These are phyloP conservation scores for Cenopis cana DNA, from an alignment of 2,888 invertebrate species.

Conservation along the genomic window DNA sequence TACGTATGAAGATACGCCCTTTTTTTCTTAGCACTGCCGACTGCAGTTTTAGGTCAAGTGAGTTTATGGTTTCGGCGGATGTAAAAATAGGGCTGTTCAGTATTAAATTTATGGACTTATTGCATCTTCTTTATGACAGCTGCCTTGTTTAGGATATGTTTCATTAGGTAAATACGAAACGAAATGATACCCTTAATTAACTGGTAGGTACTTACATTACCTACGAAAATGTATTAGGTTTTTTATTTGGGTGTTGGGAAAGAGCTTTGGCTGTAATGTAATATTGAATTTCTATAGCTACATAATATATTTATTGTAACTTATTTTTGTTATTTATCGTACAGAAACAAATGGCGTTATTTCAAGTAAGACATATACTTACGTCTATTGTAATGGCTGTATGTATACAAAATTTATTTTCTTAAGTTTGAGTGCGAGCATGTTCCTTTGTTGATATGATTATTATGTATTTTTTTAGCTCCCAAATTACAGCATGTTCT, in stretches of 20 bases:
- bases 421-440: constrained; percentile 65
- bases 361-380: constrained; percentile 78
- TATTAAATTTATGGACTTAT: background rate
- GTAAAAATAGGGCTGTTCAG: constrained; percentile 4
- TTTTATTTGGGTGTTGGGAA: background rate
- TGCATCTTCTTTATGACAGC: constrained; percentile 1
- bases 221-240: background rate
- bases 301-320: constrained; percentile 47
- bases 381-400: constrained; percentile 81
- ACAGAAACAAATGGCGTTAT: constrained; percentile 80
- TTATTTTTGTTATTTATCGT: constrained; percentile 60
- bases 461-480: constrained; percentile 44
- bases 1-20: background rate
- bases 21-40: background rate
- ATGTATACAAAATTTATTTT: constrained; percentile 69
- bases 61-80: background rate
- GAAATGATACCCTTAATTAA: background rate
- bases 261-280: background rate
- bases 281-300: constrained; percentile 30
- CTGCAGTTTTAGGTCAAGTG: constrained; percentile 14
- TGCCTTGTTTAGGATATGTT: background rate
- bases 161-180: too few species aligned
- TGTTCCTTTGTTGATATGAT: constrained; percentile 16
- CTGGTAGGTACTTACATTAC: background rate
- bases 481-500: constrained; percentile 14